A percentile compares a stretch with the other conserved stretches of the same genome.
Conservation (phyloP, 2,113 vertebrate genomes). For the Laterallus jamaicensis region DNA sequence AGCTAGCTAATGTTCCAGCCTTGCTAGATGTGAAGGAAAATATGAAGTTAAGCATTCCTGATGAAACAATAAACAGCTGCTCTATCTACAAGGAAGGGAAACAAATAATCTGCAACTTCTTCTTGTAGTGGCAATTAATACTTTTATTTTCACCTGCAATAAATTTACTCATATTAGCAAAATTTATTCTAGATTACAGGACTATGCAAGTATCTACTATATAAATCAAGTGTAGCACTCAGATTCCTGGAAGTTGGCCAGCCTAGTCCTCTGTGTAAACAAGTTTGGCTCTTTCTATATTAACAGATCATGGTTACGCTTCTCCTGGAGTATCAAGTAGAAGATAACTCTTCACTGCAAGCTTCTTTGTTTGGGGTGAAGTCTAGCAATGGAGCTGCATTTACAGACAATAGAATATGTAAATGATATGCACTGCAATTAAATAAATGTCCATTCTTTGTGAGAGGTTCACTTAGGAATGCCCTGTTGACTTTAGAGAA, state of each 20-base stretch:
- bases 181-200: neutral
- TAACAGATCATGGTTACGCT: neutral
- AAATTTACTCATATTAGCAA: neutral
- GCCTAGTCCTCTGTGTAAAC: neutral
- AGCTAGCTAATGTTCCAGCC: neutral
- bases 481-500: neutral
- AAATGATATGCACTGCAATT: neutral
- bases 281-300: neutral
- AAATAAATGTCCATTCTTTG: neutral
- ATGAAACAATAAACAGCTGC: neutral
- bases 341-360: neutral
- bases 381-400: neutral
- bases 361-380: neutral
- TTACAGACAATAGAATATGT: neutral
- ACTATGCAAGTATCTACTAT: neutral
- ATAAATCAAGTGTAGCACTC: neutral
- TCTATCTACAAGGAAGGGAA: neutral
- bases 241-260: neutral
- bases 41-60: neutral
- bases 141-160: neutral
- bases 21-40: neutral
- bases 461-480: neutral
- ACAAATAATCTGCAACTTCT: neutral
- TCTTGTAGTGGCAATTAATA: neutral
- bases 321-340: neutral